Base-by-base conservation (phyloP, 2,888 invertebrate species). In the Apocheima hispidaria region DNA sequence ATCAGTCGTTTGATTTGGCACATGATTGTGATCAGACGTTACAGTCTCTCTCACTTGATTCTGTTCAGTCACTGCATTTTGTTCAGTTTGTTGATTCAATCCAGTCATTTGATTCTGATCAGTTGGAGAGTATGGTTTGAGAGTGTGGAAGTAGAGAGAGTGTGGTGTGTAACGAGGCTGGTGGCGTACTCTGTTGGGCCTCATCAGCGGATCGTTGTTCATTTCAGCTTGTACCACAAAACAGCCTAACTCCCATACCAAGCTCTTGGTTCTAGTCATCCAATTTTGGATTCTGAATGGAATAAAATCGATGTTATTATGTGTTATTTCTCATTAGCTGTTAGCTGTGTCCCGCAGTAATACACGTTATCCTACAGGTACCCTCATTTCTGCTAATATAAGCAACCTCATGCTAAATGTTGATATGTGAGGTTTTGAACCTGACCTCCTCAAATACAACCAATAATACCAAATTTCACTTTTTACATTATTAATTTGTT, bases 181-280 rank as follows among this genome's bases (percentile, higher is more conserved):
- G 28, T 18, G 4, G 0, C 1, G 7, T 16, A 4, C 10, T 0
- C 5, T 30, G 12, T 20, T 18, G 5, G 46, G 46, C 12, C 20
- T 30, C 46, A 46, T 46, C 12, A 7, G 30, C 4, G 46, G 30
- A n/a, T 46, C 46, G n/a, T 33, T 30, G 18, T 46, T 46, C 30
- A 46, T 30, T 4, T 46, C 46, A 10, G 46, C 46, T 30, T 46
- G 46, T 4, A 46, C 46, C 1, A 46, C 5, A 20, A 0, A 46
- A 4, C 46, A 46, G 12, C 46, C 46, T 20, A 46, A 18, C 2
- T 46, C 46, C 46, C 46, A 46, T 0, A 14, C 30, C 6, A 12
- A 1, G 30, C n/a, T 33, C 2, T 46, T 30, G 6, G 18, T 46
- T 33, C 20, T 30, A 14, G 4, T 14, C 46, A 46, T 30, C 46